Percentiles rank a stretch among this genome's conserved stretches.
phyloP scores from a whole-genome alignment of 2,113 vertebrate genomes.

The Aldabrachelys gigantea region DNA sequence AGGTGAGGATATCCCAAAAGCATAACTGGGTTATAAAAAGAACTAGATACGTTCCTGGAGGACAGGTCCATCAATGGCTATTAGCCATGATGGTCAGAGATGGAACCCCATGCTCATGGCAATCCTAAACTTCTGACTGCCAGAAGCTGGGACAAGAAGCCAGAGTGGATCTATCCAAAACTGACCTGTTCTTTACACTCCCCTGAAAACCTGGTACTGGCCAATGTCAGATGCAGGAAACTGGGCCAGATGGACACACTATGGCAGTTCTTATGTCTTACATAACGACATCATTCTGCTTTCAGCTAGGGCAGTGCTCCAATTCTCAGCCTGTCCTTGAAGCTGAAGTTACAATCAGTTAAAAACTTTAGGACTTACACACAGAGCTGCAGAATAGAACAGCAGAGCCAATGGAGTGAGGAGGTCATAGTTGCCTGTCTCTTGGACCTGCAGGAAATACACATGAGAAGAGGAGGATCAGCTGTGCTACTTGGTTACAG shows the following conservation, averaged over 20 bases:
- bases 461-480: background rate
- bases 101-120: background rate
- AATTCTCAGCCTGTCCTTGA: fast-evolving
- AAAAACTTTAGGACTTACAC: conserved; percentile 77
- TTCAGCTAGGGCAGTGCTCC: fast-evolving
- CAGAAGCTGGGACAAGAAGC: background rate
- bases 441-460: conserved; percentile 85
- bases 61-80: background rate
- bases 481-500: fast-evolving
- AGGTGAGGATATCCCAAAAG: fast-evolving
- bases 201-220: background rate
- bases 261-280: background rate
- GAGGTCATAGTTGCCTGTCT: conserved; percentile 91
- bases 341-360: background rate
- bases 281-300: background rate
- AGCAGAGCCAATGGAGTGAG: conserved; percentile 90
- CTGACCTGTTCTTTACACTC: background rate
- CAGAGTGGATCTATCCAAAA: background rate
- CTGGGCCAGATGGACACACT: background rate
- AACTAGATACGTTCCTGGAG: background rate
- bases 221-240: background rate
- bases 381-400: conserved; percentile 91
- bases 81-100: background rate
- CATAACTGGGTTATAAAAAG: background rate
- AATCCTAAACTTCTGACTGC: background rate